phyloP scores from a whole-genome alignment of 2,797 vertebrate species.

The Gymnoscopelus microlampas region DNA sequence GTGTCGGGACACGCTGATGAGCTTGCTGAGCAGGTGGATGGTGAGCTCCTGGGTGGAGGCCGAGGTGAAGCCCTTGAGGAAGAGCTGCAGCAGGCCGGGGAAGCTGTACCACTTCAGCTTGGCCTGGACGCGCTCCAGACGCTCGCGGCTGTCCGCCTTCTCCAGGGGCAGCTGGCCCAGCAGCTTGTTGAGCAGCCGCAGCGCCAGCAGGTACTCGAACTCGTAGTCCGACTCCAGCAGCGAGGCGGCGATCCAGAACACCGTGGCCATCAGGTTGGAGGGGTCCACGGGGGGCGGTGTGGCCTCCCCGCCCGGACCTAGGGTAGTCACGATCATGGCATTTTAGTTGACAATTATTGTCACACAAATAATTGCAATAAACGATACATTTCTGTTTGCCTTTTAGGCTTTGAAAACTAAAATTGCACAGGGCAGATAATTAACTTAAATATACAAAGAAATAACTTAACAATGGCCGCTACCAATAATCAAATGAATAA shows the following conservation, averaged over 20 bases:
- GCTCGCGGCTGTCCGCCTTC: constrained; percentile 91
- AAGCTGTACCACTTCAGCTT: constrained; percentile 98
- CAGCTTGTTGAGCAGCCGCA: constrained; percentile 95
- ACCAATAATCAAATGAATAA: too few species aligned
- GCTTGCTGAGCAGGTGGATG: constrained; percentile 96
- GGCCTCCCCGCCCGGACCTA: constrained; percentile 62
- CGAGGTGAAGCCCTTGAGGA: constrained; percentile 98
- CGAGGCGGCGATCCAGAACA: constrained; percentile 97
- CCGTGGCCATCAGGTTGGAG: constrained; percentile 94
- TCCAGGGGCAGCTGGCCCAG: constrained; percentile 95
- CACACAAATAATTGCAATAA: too few species aligned
- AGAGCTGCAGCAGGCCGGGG: constrained; percentile 96
- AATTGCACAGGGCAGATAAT: too few species aligned
- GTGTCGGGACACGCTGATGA: constrained; percentile 93
- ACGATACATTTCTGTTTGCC: too few species aligned
- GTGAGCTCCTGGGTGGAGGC: constrained; percentile 97
- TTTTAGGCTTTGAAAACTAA: too few species aligned
- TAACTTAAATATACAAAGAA: too few species aligned
- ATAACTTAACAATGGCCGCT: too few species aligned
- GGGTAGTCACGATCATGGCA: too few species aligned
- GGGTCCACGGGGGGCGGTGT: constrained; percentile 91
- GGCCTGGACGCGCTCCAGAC: constrained; percentile 91
- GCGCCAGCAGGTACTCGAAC: constrained; percentile 96
- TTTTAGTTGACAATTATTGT: too few species aligned
- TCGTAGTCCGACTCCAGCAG: constrained; percentile 98